These are phyloP conservation scores for Bombus confusus DNA, from an alignment of 1,140 invertebrate species.

Conservation along the genomic window DNA sequence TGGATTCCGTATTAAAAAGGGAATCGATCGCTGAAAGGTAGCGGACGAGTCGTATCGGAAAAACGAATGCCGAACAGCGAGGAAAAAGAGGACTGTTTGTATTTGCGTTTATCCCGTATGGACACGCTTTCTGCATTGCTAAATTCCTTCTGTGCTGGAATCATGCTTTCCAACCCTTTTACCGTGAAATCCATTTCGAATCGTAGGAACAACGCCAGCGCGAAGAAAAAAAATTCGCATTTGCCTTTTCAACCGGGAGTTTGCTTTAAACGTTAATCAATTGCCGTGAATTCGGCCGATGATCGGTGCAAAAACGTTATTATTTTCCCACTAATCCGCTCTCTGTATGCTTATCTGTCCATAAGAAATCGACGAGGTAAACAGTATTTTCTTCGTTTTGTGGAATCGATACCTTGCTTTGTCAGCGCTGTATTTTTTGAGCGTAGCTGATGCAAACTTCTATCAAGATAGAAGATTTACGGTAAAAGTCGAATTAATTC, in stretches of 20 bases:
- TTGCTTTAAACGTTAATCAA: not conserved
- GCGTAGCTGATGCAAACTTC: not conserved
- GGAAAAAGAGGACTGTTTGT: not conserved
- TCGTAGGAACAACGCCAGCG: not conserved
- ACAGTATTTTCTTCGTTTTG: not conserved
- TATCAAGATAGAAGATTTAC: not conserved
- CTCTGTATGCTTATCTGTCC: too few species aligned
- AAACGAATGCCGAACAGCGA: not conserved
- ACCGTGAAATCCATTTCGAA: conserved; percentile 20
- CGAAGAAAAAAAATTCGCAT: not conserved
- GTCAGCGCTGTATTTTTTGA: not conserved
- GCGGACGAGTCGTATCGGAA: not conserved
- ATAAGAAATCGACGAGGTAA: not conserved
- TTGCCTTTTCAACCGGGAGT: too few species aligned
- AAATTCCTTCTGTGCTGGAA: not conserved
- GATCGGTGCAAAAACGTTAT: not conserved
- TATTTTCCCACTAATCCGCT: not conserved
- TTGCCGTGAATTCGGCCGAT: not conserved
- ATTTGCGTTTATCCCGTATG: conserved; percentile 32
- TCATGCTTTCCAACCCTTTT: not conserved
- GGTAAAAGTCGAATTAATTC: not conserved
- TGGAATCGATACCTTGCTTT: too few species aligned
- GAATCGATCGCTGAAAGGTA: conserved; percentile 3
- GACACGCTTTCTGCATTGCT: conserved; percentile 12
- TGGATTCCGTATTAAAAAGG: not conserved